A percentile compares a stretch with the other conserved stretches of the same genome.
These are phyloP conservation scores for Pollenia labialis DNA, from an alignment of 2,888 invertebrate species.

Conservation along the genomic window DNA sequence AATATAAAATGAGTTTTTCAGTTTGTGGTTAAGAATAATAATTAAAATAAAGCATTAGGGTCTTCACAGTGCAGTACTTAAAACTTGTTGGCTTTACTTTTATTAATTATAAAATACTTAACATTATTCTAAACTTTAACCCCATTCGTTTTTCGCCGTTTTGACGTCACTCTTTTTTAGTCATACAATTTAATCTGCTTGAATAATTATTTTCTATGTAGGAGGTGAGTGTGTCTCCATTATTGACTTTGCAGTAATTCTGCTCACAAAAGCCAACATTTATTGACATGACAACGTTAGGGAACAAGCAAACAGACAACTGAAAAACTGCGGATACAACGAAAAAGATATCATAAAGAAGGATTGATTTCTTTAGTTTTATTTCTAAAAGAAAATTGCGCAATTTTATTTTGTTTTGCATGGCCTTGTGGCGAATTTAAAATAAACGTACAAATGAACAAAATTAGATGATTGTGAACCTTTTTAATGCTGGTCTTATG, in stretches of 20 bases:
- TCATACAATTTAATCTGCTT: too few species aligned
- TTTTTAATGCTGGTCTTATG: not conserved
- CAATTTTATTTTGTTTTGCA: not conserved
- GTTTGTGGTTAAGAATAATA: not conserved
- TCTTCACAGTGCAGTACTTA: not conserved
- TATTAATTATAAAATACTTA: too few species aligned
- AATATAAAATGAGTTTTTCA: not conserved
- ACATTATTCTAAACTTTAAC: too few species aligned
- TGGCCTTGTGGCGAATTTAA: slow-evolving; percentile 6
- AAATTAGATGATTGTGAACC: not conserved
- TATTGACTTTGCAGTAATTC: not conserved
- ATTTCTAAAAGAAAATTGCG: not conserved
- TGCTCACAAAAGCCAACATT: not conserved
- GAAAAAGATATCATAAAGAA: not conserved
- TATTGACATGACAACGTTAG: not conserved
- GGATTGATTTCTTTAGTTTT: not conserved
- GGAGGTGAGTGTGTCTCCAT: too few species aligned
- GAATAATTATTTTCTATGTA: too few species aligned
- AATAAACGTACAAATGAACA: not conserved
- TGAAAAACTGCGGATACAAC: not conserved
- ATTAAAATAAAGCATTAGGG: not conserved
- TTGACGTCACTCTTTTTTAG: too few species aligned
- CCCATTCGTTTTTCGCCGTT: too few species aligned
- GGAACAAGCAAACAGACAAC: slow-evolving; percentile 6
- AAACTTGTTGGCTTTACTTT: too few species aligned